Base-by-base conservation (phyloP, 2,113 vertebrate species). In the Spilogale gracilis region DNA sequence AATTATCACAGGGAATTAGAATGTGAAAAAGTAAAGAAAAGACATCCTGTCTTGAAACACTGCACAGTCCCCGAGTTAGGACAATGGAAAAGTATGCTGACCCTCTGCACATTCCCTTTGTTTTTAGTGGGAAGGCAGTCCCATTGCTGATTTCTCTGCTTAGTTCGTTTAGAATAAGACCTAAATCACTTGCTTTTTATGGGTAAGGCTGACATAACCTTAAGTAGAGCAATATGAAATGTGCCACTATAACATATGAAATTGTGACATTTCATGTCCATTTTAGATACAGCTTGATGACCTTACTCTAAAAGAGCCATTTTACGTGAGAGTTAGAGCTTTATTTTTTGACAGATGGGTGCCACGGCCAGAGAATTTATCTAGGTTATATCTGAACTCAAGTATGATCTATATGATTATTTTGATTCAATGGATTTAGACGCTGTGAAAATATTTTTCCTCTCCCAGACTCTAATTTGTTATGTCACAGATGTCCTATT, bases 361-460 rank as follows among this genome's bases (percentile, higher is more conserved):
- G 94, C 94, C 95, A 76, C 20, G 52, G 27, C 43, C 17, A 43
- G 11, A 89, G 92, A 96, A 97, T 96, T 97, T 97, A 96, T 96
- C 92, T 90, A 78, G 0, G 4, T 93, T 94, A 92, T 87, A 98
- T 84, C 89, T 86, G 94, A 98, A 98, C 98, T 98, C 89, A 32
- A 97, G 81, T 83, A 95, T 98, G 96, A 98, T 96, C 96, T 98
- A 69, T 94, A 80, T 38, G 20, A 98, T 98, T 98, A 98, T 98
- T 99, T 98, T 97, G 96, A 98, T 96, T 94, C 96, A 98, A 27
- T 93, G 91, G 73, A 94, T 91, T 96, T 96, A 94, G 94, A 95
- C 89, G 74, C 84, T 96, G 94, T 84, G 87, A 76, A 97, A 98
- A 98, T 95, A 89, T 96, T 98, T 97, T 93, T 97, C 89, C 91